Evolutionary conservation across 2,113 vertebrate species (phyloP).

Genomic region (Lycaon pictus): DNA sequence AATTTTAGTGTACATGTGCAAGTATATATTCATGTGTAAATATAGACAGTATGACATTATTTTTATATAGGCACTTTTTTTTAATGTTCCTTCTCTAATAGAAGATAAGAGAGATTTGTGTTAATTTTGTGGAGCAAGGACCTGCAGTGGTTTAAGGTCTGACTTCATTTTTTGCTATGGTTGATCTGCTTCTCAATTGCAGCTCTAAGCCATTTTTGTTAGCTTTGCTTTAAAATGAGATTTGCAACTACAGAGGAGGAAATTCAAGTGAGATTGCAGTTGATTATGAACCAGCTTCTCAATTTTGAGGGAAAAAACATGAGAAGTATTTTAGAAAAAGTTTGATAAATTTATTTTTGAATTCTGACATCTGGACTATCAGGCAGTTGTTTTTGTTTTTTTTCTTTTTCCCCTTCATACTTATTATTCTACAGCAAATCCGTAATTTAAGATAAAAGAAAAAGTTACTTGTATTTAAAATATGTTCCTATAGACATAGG

Average conservation of each 20-base stretch:
- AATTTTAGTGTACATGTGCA: neutral
- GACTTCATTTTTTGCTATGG: slow-evolving; percentile 17
- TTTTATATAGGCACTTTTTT: neutral
- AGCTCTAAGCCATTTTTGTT: slow-evolving; percentile 57
- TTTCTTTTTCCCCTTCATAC: neutral
- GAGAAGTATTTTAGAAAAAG: slow-evolving; percentile 2
- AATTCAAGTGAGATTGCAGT: slow-evolving; percentile 59
- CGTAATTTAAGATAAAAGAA: slow-evolving; percentile 15
- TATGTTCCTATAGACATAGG: neutral
- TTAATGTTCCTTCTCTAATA: neutral
- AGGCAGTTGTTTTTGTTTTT: neutral
- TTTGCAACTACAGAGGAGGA: slow-evolving; percentile 17
- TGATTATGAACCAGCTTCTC: slow-evolving; percentile 51
- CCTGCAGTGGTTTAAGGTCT: neutral
- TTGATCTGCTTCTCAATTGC: slow-evolving; percentile 31
- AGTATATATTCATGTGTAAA: neutral
- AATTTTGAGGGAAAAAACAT: slow-evolving; percentile 19
- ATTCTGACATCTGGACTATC: slow-evolving; percentile 19
- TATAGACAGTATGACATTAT: neutral
- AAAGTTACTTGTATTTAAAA: slow-evolving; percentile 5
- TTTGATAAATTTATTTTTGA: slow-evolving; percentile 45
- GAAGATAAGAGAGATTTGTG: neutral
- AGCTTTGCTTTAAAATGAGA: slow-evolving; percentile 40
- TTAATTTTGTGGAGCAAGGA: neutral
- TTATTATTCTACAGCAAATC: neutral